Conservation (phyloP, 2,797 vertebrate species). For the Enteromius mattozi region DNA sequence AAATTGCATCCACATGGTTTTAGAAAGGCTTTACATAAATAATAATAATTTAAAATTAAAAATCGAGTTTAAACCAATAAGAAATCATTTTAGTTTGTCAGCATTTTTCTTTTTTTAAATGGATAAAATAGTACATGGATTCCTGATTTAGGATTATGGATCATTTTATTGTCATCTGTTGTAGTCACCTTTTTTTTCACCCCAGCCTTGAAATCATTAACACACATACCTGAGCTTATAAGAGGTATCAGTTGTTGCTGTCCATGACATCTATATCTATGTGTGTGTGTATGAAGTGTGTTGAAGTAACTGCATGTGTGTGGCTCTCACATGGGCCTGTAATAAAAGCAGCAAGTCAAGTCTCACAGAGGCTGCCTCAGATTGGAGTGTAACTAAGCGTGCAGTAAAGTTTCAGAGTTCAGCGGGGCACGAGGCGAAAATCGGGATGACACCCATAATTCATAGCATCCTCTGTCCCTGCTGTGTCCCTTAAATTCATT, state of each 20-base stretch:
- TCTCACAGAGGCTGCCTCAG: slow-evolving; percentile 52
- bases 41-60: not conserved
- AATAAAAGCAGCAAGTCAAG: slow-evolving; percentile 54
- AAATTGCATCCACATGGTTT: not conserved
- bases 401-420: slow-evolving; percentile 66
- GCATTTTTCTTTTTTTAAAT: not conserved
- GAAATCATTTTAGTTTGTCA: not conserved
- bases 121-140: not conserved
- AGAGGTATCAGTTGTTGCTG: slow-evolving; percentile 69
- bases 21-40: not conserved
- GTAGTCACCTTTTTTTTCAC: slow-evolving; percentile 78
- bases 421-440: slow-evolving; percentile 55
- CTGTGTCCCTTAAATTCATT: slow-evolving; percentile 60
- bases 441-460: slow-evolving; percentile 66
- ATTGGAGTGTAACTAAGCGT: slow-evolving; percentile 67
- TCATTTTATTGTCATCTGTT: slow-evolving; percentile 82
- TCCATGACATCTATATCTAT: slow-evolving; percentile 64
- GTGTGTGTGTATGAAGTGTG: slow-evolving; percentile 9
- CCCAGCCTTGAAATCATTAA: slow-evolving; percentile 75
- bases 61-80: not conserved
- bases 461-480: slow-evolving; percentile 62
- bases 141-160: slow-evolving; percentile 69
- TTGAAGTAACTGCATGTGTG: slow-evolving; percentile 18
- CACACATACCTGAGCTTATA: slow-evolving; percentile 63
- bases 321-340: slow-evolving; percentile 40